Evolutionary conservation across 1,140 invertebrate species (phyloP), one percentile per base, ranked within the genome.

Genomic region (Tetranychus urticae): DNA sequence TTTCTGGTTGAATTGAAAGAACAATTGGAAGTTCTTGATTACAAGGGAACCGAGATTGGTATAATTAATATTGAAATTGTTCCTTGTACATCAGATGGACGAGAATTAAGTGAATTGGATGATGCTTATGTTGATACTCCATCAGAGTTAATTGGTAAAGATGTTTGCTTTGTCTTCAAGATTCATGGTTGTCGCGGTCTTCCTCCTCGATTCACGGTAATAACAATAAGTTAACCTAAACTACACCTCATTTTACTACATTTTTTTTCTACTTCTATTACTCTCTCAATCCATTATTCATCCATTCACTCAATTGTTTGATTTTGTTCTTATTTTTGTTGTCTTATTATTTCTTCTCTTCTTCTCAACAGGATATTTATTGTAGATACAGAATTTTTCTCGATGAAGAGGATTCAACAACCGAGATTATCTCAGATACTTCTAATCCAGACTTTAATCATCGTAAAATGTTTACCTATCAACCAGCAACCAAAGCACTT

Each of bases 1-100:
- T 79, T 75, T 66, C 69, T 76, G 71, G 74, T 79, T 56, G 77
- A 80, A 64, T 61, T 75, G 14, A 75, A 76, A 63, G 78, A 79
- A 66, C 73, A 77, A 61, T 67, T 79, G 35, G 75, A 77, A 64
- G 73, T 80, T 23, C 71, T 71, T 35, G 76, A 78, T 66, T 75
- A 72, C 61, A 73, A 76, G 63, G 77, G 77, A n/a, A 67, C 72
- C 55, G 72, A 77, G 70, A 71, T 77, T 39, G 79, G 79, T 13
- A 66, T 77, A 12, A 69, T 81, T 37, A 76, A 74, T 68, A 75
- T 79, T 61, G 60, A 66, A 48, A 46, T 63, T 12, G 52, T 63
- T n/a, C 64, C 64, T 36, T 65, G 64, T 45, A 33, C 65, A 34
- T 34, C 48, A 31, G 33, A 61, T 45, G 74, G 75, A 7, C 70